phyloP scores from a whole-genome alignment of 2,113 vertebrate species.

The Bos javanicus region DNA sequence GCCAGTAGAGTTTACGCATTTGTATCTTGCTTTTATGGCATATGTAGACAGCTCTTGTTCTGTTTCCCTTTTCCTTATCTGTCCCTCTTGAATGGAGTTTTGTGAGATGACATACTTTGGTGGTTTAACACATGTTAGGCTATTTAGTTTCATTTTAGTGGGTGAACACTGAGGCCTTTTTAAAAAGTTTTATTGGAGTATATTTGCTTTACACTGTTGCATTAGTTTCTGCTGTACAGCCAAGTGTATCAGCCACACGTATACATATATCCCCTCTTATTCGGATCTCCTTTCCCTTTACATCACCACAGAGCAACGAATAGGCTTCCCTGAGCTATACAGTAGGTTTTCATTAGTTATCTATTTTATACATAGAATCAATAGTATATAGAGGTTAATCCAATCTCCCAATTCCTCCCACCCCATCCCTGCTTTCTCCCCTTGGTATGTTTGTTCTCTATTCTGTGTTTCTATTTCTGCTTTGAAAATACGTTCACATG shows the following conservation, averaged over 20 bases:
- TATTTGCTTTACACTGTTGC: too few relatives aligned
- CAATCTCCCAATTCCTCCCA: neutral
- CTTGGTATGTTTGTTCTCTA: neutral
- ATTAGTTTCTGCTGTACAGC: too few relatives aligned
- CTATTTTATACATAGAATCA: neutral
- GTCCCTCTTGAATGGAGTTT: neutral
- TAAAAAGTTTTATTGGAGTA: too few relatives aligned
- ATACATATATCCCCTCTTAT: neutral
- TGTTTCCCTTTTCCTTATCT: neutral
- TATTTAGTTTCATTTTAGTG: conserved; percentile 21
- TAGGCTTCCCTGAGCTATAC: neutral
- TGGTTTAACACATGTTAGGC: neutral
- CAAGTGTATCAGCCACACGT: neutral
- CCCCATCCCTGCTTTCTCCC: neutral
- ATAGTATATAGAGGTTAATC: neutral
- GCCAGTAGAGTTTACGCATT: neutral
- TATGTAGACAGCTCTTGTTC: conserved; percentile 44
- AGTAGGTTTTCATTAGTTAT: neutral
- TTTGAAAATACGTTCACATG: neutral
- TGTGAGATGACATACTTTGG: neutral
- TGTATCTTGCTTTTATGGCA: conserved; percentile 24
- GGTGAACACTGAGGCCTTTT: neutral
- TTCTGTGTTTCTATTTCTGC: neutral
- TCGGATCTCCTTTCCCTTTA: neutral
- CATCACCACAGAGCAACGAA: accelerated